Evolutionary conservation across 2,113 vertebrate genomes (phyloP).

Genomic region (Pyxicephalus adspersus): DNA sequence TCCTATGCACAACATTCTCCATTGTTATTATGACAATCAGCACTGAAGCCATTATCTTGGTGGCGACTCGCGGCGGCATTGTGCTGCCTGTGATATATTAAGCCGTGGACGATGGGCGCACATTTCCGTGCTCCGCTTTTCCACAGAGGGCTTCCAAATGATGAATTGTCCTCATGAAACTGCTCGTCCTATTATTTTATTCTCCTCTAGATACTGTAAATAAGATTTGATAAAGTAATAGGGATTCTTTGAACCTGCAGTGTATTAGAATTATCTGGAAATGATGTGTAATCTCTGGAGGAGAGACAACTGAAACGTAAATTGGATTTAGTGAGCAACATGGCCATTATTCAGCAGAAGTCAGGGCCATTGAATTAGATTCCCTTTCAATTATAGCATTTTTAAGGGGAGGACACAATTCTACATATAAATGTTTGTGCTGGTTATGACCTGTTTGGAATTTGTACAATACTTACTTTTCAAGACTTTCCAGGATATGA

Average conservation of each 20-base stretch:
- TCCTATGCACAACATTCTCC: neutral
- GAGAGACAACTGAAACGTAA: neutral
- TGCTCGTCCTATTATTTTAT: slow-evolving; percentile 43
- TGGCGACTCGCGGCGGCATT: neutral
- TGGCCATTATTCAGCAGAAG: slow-evolving; percentile 8
- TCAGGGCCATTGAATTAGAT: slow-evolving; percentile 7
- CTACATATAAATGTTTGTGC: neutral
- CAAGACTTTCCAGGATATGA: too few species aligned
- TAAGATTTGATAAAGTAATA: slow-evolving; percentile 53
- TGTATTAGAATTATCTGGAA: slow-evolving; percentile 43
- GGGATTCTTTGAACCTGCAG: slow-evolving; percentile 26
- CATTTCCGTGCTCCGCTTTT: slow-evolving; percentile 8
- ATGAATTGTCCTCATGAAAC: slow-evolving; percentile 42
- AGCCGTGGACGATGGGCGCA: neutral
- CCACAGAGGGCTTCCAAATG: slow-evolving; percentile 26
- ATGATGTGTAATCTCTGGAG: slow-evolving; percentile 31
- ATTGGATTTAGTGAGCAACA: slow-evolving; percentile 17
- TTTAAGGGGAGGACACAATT: neutral
- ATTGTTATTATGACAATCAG: slow-evolving; percentile 12
- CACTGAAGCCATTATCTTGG: slow-evolving; percentile 23
- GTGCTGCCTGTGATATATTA: slow-evolving; percentile 18
- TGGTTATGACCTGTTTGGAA: neutral
- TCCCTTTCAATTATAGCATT: neutral
- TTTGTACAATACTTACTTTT: neutral
- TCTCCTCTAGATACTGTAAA: slow-evolving; percentile 35